A percentile compares a stretch with the other conserved stretches of the same genome.
phyloP scores from a whole-genome alignment of 1,140 invertebrate species.

The Halictus rubicundus region DNA sequence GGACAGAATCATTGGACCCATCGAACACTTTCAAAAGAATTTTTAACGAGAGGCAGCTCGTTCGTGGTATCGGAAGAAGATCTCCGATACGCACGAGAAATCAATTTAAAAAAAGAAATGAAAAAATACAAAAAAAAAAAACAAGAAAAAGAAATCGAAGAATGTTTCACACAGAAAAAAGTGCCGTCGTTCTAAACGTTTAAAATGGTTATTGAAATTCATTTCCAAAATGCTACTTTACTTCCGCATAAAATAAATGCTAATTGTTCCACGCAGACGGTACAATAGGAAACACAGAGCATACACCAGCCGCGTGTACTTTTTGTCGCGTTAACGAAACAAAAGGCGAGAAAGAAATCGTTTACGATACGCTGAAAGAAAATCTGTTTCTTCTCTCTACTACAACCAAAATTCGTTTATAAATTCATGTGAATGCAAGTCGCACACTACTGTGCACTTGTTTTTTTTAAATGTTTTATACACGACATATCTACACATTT shows the following conservation, averaged over 20 bases:
- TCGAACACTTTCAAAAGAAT: constrained; percentile 7
- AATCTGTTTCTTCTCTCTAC: constrained; percentile 17
- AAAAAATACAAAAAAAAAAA: constrained; percentile 29
- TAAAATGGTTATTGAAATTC: constrained; percentile 6
- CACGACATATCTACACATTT: background rate
- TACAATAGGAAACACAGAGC: constrained; percentile 2
- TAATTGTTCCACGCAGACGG: constrained; percentile 1
- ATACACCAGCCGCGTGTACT: background rate
- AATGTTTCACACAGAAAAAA: background rate
- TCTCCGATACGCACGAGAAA: constrained; percentile 42
- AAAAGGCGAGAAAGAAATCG: background rate
- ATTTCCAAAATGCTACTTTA: constrained; percentile 9
- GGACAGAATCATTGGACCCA: background rate
- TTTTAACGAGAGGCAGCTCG: constrained; percentile 46
- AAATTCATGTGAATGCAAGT: constrained; percentile 37
- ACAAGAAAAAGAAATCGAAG: constrained; percentile 15
- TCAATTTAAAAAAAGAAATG: constrained; percentile 28
- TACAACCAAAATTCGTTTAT: background rate
- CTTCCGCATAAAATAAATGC: background rate
- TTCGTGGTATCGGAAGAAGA: constrained; percentile 51
- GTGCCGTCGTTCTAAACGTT: constrained; percentile 7
- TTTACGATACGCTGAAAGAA: constrained; percentile 6
- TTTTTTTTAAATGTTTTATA: constrained; percentile 18
- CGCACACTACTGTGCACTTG: constrained; percentile 21
- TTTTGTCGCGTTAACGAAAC: constrained; percentile 5